Evolutionary conservation across 2,797 vertebrate species (phyloP).

Genomic region (Peromyscus aztecus): DNA sequence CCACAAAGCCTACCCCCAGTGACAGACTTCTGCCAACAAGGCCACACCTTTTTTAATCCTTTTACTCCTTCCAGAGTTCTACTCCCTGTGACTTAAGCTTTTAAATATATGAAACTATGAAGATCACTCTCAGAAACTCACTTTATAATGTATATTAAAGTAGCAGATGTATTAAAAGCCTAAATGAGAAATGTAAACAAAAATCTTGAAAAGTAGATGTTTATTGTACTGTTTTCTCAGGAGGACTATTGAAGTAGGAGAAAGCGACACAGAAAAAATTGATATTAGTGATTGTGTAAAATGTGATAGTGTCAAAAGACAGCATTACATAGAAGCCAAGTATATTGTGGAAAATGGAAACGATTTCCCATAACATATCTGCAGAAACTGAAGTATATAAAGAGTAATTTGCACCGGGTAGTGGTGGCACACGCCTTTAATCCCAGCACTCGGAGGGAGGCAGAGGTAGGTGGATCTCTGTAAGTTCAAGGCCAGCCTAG

Average conservation of each 20-base stretch:
- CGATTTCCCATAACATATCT: slow-evolving; percentile 13
- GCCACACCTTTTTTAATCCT: not conserved
- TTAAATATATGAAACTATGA: not conserved
- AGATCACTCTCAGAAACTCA: not conserved
- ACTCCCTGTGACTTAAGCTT: not conserved
- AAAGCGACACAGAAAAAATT: slow-evolving; percentile 19
- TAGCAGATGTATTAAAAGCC: slow-evolving; percentile 2
- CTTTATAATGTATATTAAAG: slow-evolving; percentile 6
- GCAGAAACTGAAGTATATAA: slow-evolving; percentile 41
- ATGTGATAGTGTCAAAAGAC: not conserved
- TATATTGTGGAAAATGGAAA: slow-evolving; percentile 23
- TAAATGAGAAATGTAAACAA: slow-evolving; percentile 23
- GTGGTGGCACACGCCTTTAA: too few species aligned
- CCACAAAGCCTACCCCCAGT: not conserved
- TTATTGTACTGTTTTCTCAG: slow-evolving; percentile 3
- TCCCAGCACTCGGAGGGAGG: too few species aligned
- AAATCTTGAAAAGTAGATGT: not conserved
- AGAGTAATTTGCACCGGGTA: not conserved
- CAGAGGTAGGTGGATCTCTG: too few species aligned
- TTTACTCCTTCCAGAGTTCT: not conserved
- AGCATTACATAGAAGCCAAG: not conserved
- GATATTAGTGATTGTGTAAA: not conserved
- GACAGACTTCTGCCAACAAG: not conserved
- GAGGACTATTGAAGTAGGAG: not conserved
- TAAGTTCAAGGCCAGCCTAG: too few species aligned